Conservation (phyloP, 2,113 vertebrate species). For the Pseudorectes ferrugineus region DNA sequence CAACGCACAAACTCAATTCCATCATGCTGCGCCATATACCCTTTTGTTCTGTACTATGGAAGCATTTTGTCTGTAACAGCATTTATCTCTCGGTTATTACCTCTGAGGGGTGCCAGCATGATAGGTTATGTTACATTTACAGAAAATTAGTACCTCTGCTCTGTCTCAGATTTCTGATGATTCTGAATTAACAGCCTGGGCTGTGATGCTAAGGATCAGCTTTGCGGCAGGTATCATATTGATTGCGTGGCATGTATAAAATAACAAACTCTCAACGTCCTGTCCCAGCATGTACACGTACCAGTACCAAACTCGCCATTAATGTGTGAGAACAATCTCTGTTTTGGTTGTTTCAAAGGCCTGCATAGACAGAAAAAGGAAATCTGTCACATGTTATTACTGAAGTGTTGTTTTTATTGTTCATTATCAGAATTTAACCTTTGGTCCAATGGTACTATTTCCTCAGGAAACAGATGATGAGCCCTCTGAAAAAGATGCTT, state of each 20-base stretch:
- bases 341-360: neutral
- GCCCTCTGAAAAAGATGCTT: constrained; percentile 85
- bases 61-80: neutral
- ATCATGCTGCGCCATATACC: neutral
- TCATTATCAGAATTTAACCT: neutral
- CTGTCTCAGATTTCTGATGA: neutral
- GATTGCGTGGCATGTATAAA: neutral
- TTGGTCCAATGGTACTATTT: neutral
- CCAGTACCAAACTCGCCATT: neutral
- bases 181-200: neutral
- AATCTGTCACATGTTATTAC: neutral
- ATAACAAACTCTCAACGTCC: neutral
- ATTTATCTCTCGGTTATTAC: neutral
- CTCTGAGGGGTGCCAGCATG: neutral
- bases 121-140: neutral
- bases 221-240: neutral
- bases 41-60: neutral
- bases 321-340: neutral
- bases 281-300: neutral
- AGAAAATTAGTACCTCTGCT: neutral
- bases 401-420: neutral
- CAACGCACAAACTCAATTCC: neutral
- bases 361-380: neutral
- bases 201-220: neutral
- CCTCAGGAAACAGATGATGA: constrained; percentile 74